Conservation (phyloP, 2,797 vertebrate species). For the Anabacerthia variegaticeps region DNA sequence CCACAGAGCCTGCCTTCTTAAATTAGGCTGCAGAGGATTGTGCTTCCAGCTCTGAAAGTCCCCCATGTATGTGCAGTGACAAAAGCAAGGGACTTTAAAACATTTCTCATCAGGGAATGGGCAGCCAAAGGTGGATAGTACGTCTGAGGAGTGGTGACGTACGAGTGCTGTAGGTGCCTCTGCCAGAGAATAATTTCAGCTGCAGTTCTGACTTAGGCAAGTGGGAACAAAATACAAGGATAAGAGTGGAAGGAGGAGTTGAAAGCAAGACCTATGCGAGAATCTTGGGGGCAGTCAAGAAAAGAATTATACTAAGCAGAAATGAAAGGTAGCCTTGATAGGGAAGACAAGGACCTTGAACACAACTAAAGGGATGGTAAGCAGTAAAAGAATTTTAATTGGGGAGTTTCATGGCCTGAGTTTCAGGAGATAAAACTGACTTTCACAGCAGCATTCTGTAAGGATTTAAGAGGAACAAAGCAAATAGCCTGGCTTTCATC, state of each 20-base stretch:
- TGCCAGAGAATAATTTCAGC: background rate
- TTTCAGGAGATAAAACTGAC: conserved; percentile 49
- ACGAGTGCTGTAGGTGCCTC: background rate
- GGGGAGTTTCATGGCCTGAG: conserved; percentile 16
- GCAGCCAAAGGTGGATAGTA: background rate
- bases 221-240: background rate
- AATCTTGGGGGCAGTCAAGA: conserved; percentile 16
- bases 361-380: background rate
- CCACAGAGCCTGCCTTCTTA: background rate
- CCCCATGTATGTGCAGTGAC: background rate
- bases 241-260: conserved; percentile 5
- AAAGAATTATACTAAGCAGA: background rate
- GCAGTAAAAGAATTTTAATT: conserved; percentile 55
- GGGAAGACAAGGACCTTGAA: conserved; percentile 30
- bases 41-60: background rate
- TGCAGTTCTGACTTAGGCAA: background rate
- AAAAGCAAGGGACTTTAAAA: background rate
- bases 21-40: background rate
- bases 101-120: background rate
- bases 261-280: background rate
- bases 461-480: conserved; percentile 44
- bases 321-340: conserved; percentile 30
- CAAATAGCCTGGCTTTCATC: conserved; percentile 44
- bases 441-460: conserved; percentile 32
- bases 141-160: background rate